Evolutionary conservation across 1,140 invertebrate genomes (phyloP).

Genomic region (Bursaphelenchus mucronatus): DNA sequence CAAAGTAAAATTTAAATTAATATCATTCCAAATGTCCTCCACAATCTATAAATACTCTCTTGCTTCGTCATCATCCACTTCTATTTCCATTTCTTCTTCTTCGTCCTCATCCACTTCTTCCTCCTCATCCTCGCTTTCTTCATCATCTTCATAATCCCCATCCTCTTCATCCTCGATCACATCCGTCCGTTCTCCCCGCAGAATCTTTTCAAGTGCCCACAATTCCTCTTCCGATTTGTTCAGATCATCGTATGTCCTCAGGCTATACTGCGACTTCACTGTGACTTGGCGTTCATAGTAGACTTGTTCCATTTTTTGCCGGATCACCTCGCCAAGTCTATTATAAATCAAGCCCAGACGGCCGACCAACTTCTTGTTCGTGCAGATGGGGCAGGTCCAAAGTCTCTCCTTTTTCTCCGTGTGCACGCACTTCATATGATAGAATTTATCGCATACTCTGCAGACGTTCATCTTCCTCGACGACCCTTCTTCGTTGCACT

Average conservation of each 20-base stretch:
- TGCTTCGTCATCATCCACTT: neutral
- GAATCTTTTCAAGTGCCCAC: neutral
- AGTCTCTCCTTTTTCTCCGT: constrained; percentile 23
- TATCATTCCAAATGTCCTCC: neutral
- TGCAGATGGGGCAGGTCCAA: constrained; percentile 18
- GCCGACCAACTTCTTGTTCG: neutral
- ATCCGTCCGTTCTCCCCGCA: no score
- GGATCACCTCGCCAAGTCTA: neutral
- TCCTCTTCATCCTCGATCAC: neutral
- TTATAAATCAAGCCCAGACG: constrained; percentile 2
- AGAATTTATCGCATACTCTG: constrained; percentile 23
- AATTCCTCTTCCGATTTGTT: constrained; percentile 18
- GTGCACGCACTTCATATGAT: constrained; percentile 27
- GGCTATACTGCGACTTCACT: neutral
- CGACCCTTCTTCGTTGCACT: no score
- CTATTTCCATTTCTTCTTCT: neutral
- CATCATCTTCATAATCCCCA: neutral
- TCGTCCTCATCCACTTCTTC: constrained; percentile 17
- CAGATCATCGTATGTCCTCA: constrained; percentile 21
- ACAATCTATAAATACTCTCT: neutral
- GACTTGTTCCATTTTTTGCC: neutral
- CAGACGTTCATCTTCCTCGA: no score
- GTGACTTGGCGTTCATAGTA: no score
- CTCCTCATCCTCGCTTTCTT: constrained; percentile 17
- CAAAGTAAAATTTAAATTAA: no score